Base-by-base conservation (phyloP, 2,113 vertebrate genomes). In the Psammodynastes pulverulentus region DNA sequence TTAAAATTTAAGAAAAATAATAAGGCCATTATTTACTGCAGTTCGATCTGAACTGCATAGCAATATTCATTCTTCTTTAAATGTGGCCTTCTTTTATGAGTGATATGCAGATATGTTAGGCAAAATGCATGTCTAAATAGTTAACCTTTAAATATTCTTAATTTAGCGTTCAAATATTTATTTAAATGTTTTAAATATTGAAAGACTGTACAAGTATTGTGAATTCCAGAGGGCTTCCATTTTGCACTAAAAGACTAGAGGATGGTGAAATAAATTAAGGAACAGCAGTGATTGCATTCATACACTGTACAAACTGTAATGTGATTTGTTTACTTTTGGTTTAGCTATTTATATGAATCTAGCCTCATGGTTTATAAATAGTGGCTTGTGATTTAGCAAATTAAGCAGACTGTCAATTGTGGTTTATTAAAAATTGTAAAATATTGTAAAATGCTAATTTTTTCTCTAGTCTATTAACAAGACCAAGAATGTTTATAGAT, bases 1-100 rank as follows among this genome's bases (percentile, higher is more conserved):
- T 96, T 96, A 95, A 97, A 97, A 97, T 95, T 96, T 94, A 94
- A 89, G 24, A 92, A 94, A 91, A 94, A 95, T 92, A 91, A 93
- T 94, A 90, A 94, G 56, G 51, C 89, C 48, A 95, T 95, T 95
- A 67, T 92, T 88, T 26, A 86, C 94, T 93, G 90, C 90, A 94
- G 87, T 87, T 93, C 91, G 90, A 93, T 93, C 90, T 89, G 96
- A 93, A 84, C 43, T 93, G 89, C 92, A 91, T 90, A 93, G 54
- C 86, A 17, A 24, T 52, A 89, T 8, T 58, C 51, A 91, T 95
- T 91, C 89, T 85, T 94, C 90, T 90, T 92, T 93, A 93, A 26
- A 26, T 45, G 49, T 24, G 13, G 52, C 94, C 53, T 89, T 94
- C 85, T 91, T 96, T 93, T 89, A 62, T 92, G 90, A 90, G 21